Evolutionary conservation across 2,888 invertebrate genomes (phyloP).

Genomic region (Pedicia rivosa): DNA sequence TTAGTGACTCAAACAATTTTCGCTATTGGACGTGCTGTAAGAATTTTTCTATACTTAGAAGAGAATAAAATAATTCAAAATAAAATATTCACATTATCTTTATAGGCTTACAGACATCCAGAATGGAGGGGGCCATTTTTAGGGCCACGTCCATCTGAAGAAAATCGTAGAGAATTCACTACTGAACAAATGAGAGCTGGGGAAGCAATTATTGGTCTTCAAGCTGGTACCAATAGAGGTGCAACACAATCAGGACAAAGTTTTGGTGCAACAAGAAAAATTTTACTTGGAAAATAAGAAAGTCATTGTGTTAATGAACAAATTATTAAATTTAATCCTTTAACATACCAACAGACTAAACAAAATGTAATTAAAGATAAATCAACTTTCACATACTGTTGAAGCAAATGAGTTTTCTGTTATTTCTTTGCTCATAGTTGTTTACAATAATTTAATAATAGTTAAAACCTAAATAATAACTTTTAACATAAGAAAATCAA

Average conservation of each 20-base stretch:
- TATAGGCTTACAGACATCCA: constrained; percentile 60
- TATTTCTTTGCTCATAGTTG: too few species aligned
- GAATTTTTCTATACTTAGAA: constrained; percentile 12
- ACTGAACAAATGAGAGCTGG: constrained; percentile 72
- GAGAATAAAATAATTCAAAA: background rate
- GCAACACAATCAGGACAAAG: constrained; percentile 75
- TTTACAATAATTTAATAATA: too few species aligned
- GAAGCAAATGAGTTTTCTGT: too few species aligned
- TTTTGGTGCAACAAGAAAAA: constrained; percentile 72
- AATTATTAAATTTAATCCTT: too few species aligned
- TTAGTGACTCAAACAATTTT: constrained; percentile 77
- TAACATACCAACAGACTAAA: too few species aligned
- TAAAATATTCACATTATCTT: background rate
- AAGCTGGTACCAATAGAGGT: constrained; percentile 73
- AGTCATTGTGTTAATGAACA: too few species aligned
- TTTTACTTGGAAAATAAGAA: constrained; percentile 62
- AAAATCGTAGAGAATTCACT: constrained; percentile 64
- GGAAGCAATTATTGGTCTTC: constrained; percentile 68
- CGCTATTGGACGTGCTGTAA: constrained; percentile 72
- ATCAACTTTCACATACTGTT: too few species aligned
- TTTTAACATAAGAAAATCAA: too few species aligned
- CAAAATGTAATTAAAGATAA: too few species aligned
- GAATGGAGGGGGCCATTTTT: constrained; percentile 70
- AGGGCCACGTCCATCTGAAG: constrained; percentile 76
- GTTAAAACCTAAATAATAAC: too few species aligned